Percentiles rank a stretch among this genome's conserved stretches.
phyloP scores from a whole-genome alignment of 2,797 vertebrate species.

The Lacerta bilineata region DNA sequence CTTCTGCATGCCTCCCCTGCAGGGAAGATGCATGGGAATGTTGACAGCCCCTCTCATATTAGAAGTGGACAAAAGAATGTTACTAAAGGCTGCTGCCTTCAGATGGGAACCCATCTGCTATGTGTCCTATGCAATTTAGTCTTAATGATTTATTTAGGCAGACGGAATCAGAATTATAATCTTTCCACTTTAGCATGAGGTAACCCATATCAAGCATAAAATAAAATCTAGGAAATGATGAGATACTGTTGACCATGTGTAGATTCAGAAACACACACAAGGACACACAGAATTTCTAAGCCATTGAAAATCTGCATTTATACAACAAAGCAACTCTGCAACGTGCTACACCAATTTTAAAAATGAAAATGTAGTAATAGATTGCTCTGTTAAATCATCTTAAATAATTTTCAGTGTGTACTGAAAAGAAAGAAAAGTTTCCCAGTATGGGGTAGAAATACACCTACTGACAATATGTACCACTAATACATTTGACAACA shows the following conservation, averaged over 20 bases:
- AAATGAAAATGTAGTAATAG: not conserved
- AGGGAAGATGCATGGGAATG: not conserved
- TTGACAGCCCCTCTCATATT: conserved; percentile 37
- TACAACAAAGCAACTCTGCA: not conserved
- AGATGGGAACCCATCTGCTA: conserved; percentile 50
- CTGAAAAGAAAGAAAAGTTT: not conserved
- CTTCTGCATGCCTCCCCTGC: not conserved
- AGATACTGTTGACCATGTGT: not conserved
- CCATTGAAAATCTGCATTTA: not conserved
- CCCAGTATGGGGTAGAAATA: not conserved
- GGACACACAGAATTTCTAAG: not conserved
- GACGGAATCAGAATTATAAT: conserved; percentile 49
- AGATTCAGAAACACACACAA: not conserved
- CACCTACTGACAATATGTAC: not conserved
- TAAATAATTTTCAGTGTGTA: not conserved
- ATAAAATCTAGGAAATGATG: conserved; percentile 34
- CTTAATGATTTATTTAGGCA: conserved; percentile 61
- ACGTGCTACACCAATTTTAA: not conserved
- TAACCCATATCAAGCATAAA: not conserved
- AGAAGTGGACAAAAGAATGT: conserved; percentile 36
- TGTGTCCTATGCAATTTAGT: not conserved
- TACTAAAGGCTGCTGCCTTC: conserved; percentile 40
- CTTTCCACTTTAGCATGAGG: conserved; percentile 34
- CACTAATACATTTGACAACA: not conserved
- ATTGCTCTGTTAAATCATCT: not conserved